Evolutionary conservation across 2,113 vertebrate genomes (phyloP).

Genomic region (Astatotilapia flaviijosephi): DNA sequence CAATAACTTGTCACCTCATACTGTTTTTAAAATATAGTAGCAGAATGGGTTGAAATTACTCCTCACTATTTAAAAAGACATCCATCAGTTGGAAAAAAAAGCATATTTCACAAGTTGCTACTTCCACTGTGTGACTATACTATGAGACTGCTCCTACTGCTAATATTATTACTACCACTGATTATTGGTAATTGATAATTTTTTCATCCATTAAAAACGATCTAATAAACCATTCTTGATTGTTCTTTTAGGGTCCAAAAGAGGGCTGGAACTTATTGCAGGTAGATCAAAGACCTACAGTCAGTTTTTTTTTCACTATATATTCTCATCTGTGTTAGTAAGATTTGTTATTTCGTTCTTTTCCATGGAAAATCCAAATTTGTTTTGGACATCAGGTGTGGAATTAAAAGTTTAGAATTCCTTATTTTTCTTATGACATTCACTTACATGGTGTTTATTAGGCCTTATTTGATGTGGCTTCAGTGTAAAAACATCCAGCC

Average conservation of each 20-base stretch:
- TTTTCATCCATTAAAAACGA: background rate
- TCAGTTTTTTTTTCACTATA: background rate
- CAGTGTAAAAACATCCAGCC: constrained; percentile 13
- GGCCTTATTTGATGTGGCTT: constrained; percentile 4
- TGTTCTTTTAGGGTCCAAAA: background rate
- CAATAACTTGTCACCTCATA: background rate
- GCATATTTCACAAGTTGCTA: background rate
- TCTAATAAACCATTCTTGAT: background rate
- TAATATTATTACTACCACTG: background rate
- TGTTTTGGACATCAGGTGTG: background rate
- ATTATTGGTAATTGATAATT: background rate
- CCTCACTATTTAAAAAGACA: background rate
- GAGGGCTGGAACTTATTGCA: background rate
- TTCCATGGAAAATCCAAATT: background rate
- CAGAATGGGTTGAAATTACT: background rate
- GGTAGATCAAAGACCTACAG: background rate
- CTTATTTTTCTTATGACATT: background rate
- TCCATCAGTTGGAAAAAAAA: background rate
- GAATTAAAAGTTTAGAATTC: background rate
- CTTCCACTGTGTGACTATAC: background rate
- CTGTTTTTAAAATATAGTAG: background rate
- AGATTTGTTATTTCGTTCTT: background rate
- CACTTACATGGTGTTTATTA: background rate
- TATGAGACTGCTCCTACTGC: background rate
- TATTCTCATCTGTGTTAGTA: background rate